Percentiles rank a stretch among this genome's conserved stretches.
These are phyloP conservation scores for Amiota minor DNA, from an alignment of 2,888 invertebrate species.

Conservation along the genomic window DNA sequence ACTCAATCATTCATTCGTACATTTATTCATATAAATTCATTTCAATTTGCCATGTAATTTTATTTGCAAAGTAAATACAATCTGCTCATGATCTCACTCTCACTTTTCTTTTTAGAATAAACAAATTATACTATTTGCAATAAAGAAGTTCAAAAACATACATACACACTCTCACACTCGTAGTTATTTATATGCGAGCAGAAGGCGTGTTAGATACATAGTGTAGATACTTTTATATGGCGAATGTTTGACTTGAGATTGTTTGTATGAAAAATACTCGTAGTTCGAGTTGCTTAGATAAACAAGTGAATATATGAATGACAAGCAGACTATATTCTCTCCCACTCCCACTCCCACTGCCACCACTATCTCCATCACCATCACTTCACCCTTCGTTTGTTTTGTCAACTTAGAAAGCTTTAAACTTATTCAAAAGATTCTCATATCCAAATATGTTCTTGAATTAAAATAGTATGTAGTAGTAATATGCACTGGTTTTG, in stretches of 20 bases:
- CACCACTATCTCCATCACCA: neutral
- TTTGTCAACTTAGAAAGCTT: too few species aligned
- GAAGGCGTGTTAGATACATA: neutral
- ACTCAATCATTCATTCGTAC: neutral
- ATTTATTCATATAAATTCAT: constrained; percentile 5
- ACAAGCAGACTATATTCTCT: too few species aligned
- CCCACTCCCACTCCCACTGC: neutral
- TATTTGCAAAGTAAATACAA: constrained; percentile 24
- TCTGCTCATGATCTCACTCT: constrained; percentile 13
- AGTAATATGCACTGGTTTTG: too few species aligned
- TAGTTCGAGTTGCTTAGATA: too few species aligned
- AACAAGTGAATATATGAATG: neutral
- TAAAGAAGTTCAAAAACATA: neutral
- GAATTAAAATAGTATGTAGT: too few species aligned
- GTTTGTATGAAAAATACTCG: neutral
- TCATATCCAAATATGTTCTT: too few species aligned
- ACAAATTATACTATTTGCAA: constrained; percentile 21
- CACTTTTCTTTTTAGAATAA: neutral
- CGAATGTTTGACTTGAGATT: neutral
- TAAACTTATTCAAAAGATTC: too few species aligned
- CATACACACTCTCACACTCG: neutral
- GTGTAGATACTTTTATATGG: neutral
- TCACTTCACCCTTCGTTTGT: too few species aligned
- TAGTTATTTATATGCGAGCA: neutral
- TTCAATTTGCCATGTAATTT: constrained; percentile 30